Percentiles rank a stretch among this genome's conserved stretches.
phyloP scores from a whole-genome alignment of 30 jellyfish, hydroid and myxozoan species.

The Nemopilema nomurai region DNA sequence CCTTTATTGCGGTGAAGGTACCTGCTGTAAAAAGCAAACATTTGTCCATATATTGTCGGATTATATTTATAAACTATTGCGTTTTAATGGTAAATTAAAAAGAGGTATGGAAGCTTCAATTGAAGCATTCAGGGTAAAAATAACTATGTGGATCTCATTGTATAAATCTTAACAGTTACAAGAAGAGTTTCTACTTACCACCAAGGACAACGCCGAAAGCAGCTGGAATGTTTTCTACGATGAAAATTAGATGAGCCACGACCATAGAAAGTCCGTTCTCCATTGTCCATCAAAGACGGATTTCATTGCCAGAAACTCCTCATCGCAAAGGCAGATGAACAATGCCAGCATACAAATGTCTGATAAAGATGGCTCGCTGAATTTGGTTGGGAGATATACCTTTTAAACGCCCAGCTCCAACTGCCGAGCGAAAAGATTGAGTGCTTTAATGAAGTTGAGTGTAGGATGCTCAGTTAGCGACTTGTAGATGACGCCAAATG shows the following conservation, averaged over 20 bases:
- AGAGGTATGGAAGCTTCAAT: no score
- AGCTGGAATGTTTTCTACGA: not conserved
- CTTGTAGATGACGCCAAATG: not conserved
- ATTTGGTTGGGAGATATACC: no score
- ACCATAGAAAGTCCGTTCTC: not conserved
- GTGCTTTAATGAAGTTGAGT: not conserved
- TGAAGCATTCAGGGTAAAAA: no score
- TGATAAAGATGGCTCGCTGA: no score
- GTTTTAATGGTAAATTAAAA: no score
- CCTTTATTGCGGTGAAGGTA: no score
- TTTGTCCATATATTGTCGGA: no score
- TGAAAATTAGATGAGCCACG: not conserved
- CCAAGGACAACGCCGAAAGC: not conserved
- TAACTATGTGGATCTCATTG: not conserved
- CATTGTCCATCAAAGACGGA: not conserved
- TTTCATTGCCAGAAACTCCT: not conserved
- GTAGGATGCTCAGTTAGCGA: not conserved
- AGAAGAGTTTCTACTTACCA: not conserved
- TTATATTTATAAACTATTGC: no score
- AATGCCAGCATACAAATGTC: not conserved
- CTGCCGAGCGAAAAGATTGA: no score
- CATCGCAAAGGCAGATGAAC: not conserved
- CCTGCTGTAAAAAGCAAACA: no score
- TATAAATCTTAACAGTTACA: not conserved
- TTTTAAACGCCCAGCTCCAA: no score